phyloP scores from a whole-genome alignment of 1,140 invertebrate genomes.

The Lasaia peninsularis region DNA sequence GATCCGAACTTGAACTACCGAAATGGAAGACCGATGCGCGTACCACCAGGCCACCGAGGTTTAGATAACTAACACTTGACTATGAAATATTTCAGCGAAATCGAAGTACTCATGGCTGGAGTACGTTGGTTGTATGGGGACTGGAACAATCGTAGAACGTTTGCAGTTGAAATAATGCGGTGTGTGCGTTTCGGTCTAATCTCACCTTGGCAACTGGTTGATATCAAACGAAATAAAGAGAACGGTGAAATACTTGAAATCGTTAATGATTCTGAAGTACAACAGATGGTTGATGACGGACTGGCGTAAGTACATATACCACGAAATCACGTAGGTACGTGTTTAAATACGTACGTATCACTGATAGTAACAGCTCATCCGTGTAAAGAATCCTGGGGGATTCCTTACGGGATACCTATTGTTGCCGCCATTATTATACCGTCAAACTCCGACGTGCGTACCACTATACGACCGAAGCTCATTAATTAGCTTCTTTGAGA shows the following conservation, averaged over 20 bases:
- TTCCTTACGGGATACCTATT: too few species aligned
- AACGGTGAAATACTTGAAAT: slow-evolving; percentile 83
- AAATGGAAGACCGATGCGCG: too few species aligned
- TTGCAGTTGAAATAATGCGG: slow-evolving; percentile 78
- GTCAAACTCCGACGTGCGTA: too few species aligned
- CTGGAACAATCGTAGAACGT: slow-evolving; percentile 78
- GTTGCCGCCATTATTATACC: too few species aligned
- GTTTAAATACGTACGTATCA: too few species aligned
- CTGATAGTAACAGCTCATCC: too few species aligned
- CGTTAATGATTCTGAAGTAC: slow-evolving; percentile 80
- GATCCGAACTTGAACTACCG: too few species aligned
- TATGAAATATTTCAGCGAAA: slow-evolving; percentile 76
- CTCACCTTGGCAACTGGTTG: slow-evolving; percentile 84
- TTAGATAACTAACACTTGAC: too few species aligned
- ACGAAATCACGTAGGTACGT: neutral
- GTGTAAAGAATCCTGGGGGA: too few species aligned
- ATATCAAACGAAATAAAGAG: slow-evolving; percentile 83
- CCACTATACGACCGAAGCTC: too few species aligned
- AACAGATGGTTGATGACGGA: slow-evolving; percentile 85
- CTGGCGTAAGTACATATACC: slow-evolving; percentile 79
- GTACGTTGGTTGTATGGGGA: slow-evolving; percentile 85
- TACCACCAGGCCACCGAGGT: too few species aligned
- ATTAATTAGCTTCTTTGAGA: too few species aligned
- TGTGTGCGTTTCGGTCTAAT: slow-evolving; percentile 86
- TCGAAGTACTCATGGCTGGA: slow-evolving; percentile 86